These are phyloP conservation scores for Zosterops borbonicus DNA, from an alignment of 2,113 vertebrate genomes.

Conservation along the genomic window DNA sequence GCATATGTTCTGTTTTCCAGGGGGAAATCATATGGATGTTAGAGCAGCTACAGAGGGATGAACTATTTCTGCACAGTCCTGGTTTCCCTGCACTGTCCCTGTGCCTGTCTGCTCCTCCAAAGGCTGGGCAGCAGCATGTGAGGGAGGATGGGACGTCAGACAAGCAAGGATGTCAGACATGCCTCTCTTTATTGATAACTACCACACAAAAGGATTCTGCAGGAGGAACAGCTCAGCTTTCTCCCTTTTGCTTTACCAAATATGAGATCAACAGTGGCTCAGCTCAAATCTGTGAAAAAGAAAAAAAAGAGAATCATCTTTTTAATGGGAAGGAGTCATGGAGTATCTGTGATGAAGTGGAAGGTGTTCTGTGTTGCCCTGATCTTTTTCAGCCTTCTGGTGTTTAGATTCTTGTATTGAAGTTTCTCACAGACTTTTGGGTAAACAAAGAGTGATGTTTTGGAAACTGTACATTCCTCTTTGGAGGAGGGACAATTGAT, in stretches of 20 bases:
- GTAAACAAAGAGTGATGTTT: too few relatives aligned
- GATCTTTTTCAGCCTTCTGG: too few relatives aligned
- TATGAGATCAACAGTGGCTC: neutral
- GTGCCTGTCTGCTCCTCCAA: neutral
- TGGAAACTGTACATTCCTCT: too few relatives aligned
- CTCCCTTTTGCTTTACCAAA: neutral
- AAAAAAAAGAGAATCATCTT: neutral
- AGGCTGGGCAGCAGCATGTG: neutral
- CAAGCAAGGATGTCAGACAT: neutral
- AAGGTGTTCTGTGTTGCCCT: neutral
- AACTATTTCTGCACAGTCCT: neutral
- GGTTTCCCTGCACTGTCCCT: neutral
- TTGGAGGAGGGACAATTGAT: too few relatives aligned
- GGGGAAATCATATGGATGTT: neutral
- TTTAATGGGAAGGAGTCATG: neutral
- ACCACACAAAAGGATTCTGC: neutral
- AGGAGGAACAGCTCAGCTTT: neutral
- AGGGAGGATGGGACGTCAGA: neutral
- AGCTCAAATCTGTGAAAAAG: neutral
- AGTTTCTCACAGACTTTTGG: too few relatives aligned
- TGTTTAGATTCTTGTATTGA: too few relatives aligned
- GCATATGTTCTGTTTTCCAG: constrained; percentile 12
- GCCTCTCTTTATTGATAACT: neutral
- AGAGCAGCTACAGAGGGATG: neutral
- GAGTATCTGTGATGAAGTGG: neutral